Percentiles rank a stretch among this genome's conserved stretches.
Conservation (phyloP, 2,113 vertebrate species). For the Todiramphus saurophagus region DNA sequence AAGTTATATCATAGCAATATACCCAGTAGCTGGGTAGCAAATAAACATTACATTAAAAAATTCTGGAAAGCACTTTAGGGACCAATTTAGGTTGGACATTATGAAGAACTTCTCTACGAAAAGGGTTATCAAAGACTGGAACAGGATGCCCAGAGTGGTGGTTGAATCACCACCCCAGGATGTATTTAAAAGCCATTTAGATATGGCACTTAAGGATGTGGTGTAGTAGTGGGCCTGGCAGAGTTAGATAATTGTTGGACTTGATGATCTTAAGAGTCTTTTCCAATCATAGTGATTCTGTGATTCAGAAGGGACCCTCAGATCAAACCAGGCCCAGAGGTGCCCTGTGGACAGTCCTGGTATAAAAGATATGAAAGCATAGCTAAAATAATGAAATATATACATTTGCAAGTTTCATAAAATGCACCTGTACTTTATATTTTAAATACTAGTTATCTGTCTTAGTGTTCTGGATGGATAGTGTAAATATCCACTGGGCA, state of each 20-base stretch:
- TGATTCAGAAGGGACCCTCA: not conserved
- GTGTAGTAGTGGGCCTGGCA: too few relatives aligned
- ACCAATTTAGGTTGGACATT: not conserved
- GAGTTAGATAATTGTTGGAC: too few relatives aligned
- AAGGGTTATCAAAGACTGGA: too few relatives aligned
- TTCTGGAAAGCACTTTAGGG: not conserved
- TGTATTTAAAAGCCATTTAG: too few relatives aligned
- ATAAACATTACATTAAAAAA: not conserved
- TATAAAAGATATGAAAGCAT: not conserved
- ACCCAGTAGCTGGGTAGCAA: not conserved
- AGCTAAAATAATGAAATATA: not conserved
- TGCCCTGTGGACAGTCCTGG: not conserved
- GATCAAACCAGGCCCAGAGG: not conserved
- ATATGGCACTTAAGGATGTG: too few relatives aligned
- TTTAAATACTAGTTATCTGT: not conserved
- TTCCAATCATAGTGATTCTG: too few relatives aligned
- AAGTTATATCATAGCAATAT: not conserved
- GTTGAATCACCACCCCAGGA: too few relatives aligned
- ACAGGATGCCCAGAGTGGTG: too few relatives aligned
- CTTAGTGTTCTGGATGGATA: not conserved
- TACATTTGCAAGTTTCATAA: not conserved
- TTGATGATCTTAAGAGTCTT: too few relatives aligned
- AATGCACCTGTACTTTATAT: not conserved
- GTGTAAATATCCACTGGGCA: not conserved
- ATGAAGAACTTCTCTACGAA: too few relatives aligned